Evolutionary conservation across 2,797 vertebrate species (phyloP).

Genomic region (Onychomys arenicola): DNA sequence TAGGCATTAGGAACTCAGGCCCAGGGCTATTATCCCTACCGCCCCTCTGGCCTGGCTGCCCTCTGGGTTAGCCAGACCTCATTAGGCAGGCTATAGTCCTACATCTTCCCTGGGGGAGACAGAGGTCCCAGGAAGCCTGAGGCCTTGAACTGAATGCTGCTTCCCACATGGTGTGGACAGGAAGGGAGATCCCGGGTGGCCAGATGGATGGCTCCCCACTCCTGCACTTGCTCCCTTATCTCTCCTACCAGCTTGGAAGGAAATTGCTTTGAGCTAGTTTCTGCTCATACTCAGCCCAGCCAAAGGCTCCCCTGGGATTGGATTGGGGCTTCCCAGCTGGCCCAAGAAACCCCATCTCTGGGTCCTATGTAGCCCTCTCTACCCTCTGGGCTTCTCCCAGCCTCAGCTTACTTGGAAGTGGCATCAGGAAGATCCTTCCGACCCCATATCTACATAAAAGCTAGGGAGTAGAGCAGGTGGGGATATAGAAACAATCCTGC

Average conservation of each 20-base stretch:
- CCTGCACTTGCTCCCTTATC: not conserved
- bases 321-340: constrained; percentile 37
- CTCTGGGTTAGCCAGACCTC: not conserved
- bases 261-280: constrained; percentile 64
- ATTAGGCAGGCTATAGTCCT: not conserved
- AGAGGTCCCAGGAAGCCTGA: not conserved
- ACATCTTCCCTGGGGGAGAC: not conserved
- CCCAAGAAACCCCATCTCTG: constrained; percentile 17
- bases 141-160: not conserved
- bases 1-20: not conserved
- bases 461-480: not conserved
- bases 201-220: constrained; percentile 36
- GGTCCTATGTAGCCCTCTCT: not conserved
- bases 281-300: not conserved
- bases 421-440: not conserved
- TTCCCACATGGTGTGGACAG: not conserved
- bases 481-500: not conserved
- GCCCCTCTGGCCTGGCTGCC: not conserved
- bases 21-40: not conserved
- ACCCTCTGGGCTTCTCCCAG: not conserved
- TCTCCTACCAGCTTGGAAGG: constrained; percentile 61
- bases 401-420: not conserved
- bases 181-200: constrained; percentile 56
- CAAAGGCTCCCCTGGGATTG: constrained; percentile 33
- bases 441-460: not conserved